Evolutionary conservation across 2,113 vertebrate species (phyloP).

Genomic region (Saimiri boliviensis): DNA sequence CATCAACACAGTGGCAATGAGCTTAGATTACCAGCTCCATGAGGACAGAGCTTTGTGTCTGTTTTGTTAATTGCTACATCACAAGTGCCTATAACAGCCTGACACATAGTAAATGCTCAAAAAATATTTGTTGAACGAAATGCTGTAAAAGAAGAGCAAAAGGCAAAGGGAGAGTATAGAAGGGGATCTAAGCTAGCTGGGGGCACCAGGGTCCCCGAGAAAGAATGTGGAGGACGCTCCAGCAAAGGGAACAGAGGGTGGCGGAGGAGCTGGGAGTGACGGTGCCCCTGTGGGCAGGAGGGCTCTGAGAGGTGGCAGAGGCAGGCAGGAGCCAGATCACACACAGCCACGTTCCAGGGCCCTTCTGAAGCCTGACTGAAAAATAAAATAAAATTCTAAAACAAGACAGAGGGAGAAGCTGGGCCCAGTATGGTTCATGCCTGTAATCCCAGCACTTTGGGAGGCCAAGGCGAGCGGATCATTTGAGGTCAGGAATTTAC

Average conservation of each 20-base stretch:
- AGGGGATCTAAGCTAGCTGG: background rate
- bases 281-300: background rate
- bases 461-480: too few species aligned
- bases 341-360: too few species aligned
- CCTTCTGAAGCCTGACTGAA: background rate
- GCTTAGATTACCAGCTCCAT: background rate
- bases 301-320: background rate
- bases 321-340: accelerated
- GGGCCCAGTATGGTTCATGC: accelerated
- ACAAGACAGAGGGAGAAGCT: background rate
- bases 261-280: background rate
- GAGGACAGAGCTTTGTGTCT: background rate
- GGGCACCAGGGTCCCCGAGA: background rate
- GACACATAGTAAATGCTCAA: accelerated
- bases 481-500: too few species aligned
- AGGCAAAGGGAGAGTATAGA: accelerated
- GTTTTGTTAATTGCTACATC: background rate
- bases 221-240: background rate
- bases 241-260: background rate
- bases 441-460: too few species aligned
- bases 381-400: background rate
- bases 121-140: background rate
- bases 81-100: background rate
- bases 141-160: background rate
- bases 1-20: background rate